phyloP scores from a whole-genome alignment of 2,888 invertebrate species.

The Tanaodytes sp. region DNA sequence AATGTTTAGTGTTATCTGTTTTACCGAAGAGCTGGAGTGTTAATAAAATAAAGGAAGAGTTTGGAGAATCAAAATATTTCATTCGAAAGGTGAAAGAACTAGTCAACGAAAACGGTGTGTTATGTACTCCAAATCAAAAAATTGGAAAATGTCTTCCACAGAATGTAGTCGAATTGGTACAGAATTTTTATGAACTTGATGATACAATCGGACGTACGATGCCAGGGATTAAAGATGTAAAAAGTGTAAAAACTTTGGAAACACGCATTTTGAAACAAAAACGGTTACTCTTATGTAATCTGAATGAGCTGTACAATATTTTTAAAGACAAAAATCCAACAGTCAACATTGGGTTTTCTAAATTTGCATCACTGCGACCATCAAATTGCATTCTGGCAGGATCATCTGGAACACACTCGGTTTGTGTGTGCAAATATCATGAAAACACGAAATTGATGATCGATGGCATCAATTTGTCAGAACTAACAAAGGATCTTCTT shows the following conservation, averaged over 20 bases:
- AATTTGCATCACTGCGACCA: constrained; percentile 5
- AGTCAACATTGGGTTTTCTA: neutral
- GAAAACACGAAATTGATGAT: constrained; percentile 11
- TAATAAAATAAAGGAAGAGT: constrained; percentile 7
- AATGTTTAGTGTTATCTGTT: constrained; percentile 15
- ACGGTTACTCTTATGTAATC: constrained; percentile 8
- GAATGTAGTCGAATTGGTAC: neutral
- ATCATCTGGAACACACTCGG: neutral
- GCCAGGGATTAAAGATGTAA: constrained; percentile 7
- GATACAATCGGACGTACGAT: constrained; percentile 15
- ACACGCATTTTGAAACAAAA: constrained; percentile 11
- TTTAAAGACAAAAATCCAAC: constrained; percentile 1
- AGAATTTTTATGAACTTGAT: constrained; percentile 17
- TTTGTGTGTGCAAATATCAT: constrained; percentile 10
- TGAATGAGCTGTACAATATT: constrained; percentile 7
- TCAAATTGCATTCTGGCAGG: constrained; percentile 5
- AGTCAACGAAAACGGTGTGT: constrained; percentile 10
- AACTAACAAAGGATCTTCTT: constrained; percentile 6
- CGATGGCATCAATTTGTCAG: constrained; percentile 5
- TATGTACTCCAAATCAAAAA: constrained; percentile 19
- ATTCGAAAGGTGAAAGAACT: constrained; percentile 4
- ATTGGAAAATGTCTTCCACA: constrained; percentile 10
- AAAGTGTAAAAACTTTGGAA: constrained; percentile 8
- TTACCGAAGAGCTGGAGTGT: constrained; percentile 19
- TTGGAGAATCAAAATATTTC: constrained; percentile 14